phyloP scores from a whole-genome alignment of 2,888 invertebrate species.

The Tanaodytes sp. region DNA sequence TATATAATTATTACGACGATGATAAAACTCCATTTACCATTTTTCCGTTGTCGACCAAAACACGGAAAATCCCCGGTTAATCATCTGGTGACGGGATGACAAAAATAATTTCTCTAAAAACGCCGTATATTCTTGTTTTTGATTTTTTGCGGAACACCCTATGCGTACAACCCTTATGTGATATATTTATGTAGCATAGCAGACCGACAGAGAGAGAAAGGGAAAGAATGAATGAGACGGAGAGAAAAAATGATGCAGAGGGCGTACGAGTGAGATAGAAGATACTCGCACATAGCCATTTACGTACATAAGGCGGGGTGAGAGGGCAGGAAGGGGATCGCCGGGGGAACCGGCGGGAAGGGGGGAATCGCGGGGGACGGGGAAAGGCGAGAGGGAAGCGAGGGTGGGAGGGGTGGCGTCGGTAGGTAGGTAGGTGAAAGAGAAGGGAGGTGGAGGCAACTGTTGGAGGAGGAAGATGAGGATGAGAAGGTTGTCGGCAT shows the following conservation, averaged over 20 bases:
- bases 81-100: too few species aligned
- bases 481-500: conserved; percentile 59
- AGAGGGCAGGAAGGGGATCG: conserved; percentile 25
- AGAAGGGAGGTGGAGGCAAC: conserved; percentile 42
- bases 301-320: conserved; percentile 56
- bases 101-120: too few species aligned
- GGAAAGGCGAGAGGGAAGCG: conserved; percentile 26
- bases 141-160: conserved; percentile 63
- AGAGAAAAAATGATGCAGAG: background rate
- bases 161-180: conserved; percentile 59
- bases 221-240: background rate
- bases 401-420: conserved; percentile 29
- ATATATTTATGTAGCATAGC: conserved; percentile 64
- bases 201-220: conserved; percentile 19
- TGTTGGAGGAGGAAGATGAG: conserved; percentile 52
- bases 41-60: too few species aligned
- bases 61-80: too few species aligned
- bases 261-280: conserved; percentile 6
- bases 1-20: too few species aligned
- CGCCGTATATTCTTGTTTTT: conserved; percentile 19
- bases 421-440: too few species aligned
- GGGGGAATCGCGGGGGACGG: conserved; percentile 51
- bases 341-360: conserved; percentile 49
- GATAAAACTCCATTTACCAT: too few species aligned
- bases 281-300: conserved; percentile 59